A percentile compares a stretch with the other conserved stretches of the same genome.
Conservation (phyloP, 2,113 vertebrate species). For the Myotis lucifugus region DNA sequence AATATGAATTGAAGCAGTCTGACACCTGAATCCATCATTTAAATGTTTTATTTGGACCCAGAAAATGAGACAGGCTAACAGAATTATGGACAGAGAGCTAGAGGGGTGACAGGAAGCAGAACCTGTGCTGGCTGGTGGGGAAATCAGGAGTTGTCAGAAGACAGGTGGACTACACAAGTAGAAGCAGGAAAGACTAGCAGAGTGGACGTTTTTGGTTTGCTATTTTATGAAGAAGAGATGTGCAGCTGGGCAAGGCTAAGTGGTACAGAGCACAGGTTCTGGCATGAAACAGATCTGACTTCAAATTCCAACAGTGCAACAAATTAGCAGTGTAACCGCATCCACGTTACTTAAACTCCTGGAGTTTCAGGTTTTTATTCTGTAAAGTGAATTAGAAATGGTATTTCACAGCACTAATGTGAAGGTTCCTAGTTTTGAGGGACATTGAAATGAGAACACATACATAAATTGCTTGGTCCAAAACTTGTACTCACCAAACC, state of each 20-base stretch:
- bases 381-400: slow-evolving; percentile 31
- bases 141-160: not conserved
- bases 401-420: not conserved
- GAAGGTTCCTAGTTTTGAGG: not conserved
- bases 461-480: not conserved
- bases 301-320: not conserved
- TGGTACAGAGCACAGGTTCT: not conserved
- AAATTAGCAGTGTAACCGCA: not conserved
- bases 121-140: not conserved
- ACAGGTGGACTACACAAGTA: not conserved
- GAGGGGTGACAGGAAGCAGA: not conserved
- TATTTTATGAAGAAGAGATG: not conserved
- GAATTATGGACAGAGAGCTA: not conserved
- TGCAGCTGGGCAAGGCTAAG: not conserved
- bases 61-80: not conserved
- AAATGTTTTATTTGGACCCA: not conserved
- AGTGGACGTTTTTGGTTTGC: not conserved
- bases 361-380: not conserved
- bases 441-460: not conserved
- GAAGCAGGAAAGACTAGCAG: not conserved
- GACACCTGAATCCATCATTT: not conserved
- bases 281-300: not conserved
- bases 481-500: not conserved
- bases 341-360: slow-evolving; percentile 14
- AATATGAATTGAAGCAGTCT: not conserved